Conservation (phyloP, 2,888 invertebrate genomes). For the Homarus gammarus region DNA sequence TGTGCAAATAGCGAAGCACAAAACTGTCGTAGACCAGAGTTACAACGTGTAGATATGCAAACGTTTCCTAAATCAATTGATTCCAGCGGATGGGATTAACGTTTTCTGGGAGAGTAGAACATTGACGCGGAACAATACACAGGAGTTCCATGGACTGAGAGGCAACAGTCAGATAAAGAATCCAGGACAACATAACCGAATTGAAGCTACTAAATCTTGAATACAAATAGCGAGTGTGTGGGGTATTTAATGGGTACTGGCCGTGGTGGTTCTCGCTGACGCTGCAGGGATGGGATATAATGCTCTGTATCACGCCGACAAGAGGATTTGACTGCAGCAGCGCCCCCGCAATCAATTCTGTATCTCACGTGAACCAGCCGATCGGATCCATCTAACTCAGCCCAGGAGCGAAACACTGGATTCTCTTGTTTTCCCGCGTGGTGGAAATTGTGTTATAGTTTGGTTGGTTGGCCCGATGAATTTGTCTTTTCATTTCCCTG, state of each 20-base stretch:
- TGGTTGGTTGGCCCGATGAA: background rate
- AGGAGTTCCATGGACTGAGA: no score
- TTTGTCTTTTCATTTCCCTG: no score
- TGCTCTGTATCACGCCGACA: background rate
- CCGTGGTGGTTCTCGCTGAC: background rate
- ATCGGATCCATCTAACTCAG: conserved; percentile 3
- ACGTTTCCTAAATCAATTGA: no score
- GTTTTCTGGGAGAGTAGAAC: no score
- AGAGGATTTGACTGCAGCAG: background rate
- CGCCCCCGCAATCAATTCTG: background rate
- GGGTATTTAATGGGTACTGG: background rate
- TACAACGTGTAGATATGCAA: no score
- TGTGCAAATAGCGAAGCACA: no score
- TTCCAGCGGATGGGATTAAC: no score
- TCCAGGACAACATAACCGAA: background rate
- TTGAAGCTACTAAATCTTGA: background rate
- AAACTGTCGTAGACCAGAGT: no score
- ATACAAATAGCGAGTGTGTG: conserved; percentile 9
- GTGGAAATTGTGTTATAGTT: background rate
- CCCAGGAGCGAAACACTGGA: background rate
- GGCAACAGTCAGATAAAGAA: background rate
- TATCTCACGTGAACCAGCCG: background rate
- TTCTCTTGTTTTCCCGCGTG: background rate
- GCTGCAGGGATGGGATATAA: background rate
- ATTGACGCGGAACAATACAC: no score